phyloP scores from a whole-genome alignment of 2,888 invertebrate genomes.

The Pammene fasciana region DNA sequence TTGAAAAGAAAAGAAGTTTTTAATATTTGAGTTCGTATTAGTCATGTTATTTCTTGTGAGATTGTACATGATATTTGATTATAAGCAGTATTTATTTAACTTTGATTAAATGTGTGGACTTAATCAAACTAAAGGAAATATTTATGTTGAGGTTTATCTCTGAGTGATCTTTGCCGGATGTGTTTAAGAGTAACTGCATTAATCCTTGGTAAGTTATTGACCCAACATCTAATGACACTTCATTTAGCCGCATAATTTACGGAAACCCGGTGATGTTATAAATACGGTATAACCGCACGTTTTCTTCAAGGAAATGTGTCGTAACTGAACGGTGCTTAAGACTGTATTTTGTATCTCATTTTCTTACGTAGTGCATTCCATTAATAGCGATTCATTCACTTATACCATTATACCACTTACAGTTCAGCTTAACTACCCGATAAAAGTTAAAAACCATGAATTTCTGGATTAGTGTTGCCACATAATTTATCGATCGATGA shows the following conservation, averaged over 20 bases:
- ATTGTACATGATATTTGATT: neutral
- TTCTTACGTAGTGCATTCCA: conserved; percentile 25
- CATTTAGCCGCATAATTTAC: conserved; percentile 30
- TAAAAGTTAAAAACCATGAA: too few species aligned
- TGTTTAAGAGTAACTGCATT: conserved; percentile 17
- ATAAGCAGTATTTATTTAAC: neutral
- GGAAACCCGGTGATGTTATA: conserved; percentile 41
- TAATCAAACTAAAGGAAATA: neutral
- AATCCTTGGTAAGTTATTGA: conserved; percentile 26
- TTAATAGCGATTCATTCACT: conserved; percentile 22
- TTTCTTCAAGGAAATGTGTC: conserved; percentile 40
- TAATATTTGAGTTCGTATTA: too few species aligned
- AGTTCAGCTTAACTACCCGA: too few species aligned
- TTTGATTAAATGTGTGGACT: neutral
- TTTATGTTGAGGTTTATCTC: neutral
- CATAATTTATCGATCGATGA: too few species aligned
- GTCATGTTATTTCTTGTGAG: too few species aligned
- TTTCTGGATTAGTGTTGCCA: too few species aligned
- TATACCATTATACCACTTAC: neutral
- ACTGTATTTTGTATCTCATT: conserved; percentile 23
- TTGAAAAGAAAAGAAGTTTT: too few species aligned
- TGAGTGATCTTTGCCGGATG: conserved; percentile 6
- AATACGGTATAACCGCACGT: conserved; percentile 39
- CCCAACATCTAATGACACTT: conserved; percentile 26
- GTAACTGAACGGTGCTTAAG: conserved; percentile 23